Conservation (phyloP, 1,140 invertebrate genomes). For the Belonocnema kinseyi region DNA sequence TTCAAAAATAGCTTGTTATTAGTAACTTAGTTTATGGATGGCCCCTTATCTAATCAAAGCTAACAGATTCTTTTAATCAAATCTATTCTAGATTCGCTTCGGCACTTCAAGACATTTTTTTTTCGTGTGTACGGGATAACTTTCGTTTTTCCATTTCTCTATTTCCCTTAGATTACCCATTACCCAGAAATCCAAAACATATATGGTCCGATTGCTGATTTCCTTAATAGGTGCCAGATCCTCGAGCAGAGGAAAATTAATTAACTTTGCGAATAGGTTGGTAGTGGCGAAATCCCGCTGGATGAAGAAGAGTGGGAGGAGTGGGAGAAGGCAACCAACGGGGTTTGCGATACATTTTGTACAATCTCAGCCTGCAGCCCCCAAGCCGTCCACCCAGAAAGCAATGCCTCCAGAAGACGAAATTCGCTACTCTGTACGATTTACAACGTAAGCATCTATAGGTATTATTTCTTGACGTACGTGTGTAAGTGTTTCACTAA, state of each 20-base stretch:
- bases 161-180: constrained; percentile 21
- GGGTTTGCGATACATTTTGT: constrained; percentile 59
- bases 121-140: not conserved
- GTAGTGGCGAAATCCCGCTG: constrained; percentile 87
- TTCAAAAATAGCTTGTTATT: too few species aligned
- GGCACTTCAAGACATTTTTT: too few species aligned
- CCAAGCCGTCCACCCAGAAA: constrained; percentile 61
- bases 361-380: constrained; percentile 61
- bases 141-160: constrained; percentile 5
- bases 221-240: constrained; percentile 1
- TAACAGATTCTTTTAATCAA: too few species aligned
- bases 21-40: too few species aligned
- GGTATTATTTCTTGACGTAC: not conserved
- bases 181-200: not conserved
- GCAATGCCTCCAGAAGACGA: constrained; percentile 54
- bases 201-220: constrained; percentile 10
- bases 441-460: constrained; percentile 75
- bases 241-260: constrained; percentile 6
- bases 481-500: not conserved
- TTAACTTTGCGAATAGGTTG: constrained; percentile 76
- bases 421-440: constrained; percentile 79
- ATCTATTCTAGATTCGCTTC: too few species aligned
- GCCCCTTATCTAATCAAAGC: too few species aligned
- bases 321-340: constrained; percentile 73
- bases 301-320: constrained; percentile 89